Evolutionary conservation across 23 tunicate species (phyloP).

Genomic region (Corella eumyota): DNA sequence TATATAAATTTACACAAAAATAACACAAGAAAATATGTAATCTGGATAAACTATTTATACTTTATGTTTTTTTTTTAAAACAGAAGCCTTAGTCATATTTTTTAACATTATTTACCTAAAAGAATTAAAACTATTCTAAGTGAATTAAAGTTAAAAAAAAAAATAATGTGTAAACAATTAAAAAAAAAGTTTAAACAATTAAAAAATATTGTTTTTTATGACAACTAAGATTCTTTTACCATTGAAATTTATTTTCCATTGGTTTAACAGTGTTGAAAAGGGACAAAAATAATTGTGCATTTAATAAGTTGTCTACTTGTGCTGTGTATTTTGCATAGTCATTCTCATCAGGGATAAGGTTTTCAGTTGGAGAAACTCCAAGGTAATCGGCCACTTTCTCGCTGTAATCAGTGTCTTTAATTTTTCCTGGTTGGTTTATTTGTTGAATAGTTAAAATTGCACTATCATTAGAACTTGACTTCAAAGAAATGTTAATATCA

Average conservation of each 20-base stretch:
- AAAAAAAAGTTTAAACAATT: no score
- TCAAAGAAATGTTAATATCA: conserved; percentile 22
- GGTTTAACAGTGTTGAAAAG: conserved; percentile 10
- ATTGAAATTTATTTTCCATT: conserved; percentile 16
- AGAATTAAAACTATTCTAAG: no score
- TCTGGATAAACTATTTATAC: no score
- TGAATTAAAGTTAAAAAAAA: no score
- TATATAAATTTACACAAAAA: no score
- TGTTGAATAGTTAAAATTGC: background rate
- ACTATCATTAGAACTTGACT: background rate
- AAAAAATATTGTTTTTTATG: no score
- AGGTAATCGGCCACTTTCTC: conserved; percentile 61
- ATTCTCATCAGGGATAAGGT: background rate
- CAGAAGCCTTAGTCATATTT: no score
- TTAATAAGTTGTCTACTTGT: background rate
- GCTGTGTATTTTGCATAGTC: conserved; percentile 30
- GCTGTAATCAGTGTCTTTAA: conserved; percentile 9
- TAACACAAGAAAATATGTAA: no score
- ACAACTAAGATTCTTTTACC: no score
- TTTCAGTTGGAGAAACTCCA: conserved; percentile 8
- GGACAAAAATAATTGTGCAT: conserved; percentile 17
- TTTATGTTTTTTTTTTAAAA: no score
- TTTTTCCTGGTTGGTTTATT: background rate
- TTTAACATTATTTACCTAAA: no score
- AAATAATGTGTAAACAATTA: no score